phyloP scores from a whole-genome alignment of 2,113 vertebrate genomes.

The Isichthys henryi region DNA sequence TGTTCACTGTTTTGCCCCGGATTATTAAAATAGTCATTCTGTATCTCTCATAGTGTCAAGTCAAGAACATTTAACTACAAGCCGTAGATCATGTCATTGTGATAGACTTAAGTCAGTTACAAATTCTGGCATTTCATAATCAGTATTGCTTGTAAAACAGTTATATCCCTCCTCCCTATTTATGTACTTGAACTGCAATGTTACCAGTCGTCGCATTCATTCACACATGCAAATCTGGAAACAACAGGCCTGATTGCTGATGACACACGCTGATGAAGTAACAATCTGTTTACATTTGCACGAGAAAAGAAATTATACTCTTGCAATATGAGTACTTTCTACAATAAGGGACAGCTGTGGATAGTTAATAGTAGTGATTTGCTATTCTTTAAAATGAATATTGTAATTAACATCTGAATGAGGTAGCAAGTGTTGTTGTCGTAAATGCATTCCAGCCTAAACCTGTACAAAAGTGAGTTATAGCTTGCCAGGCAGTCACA shows the following conservation, averaged over 20 bases:
- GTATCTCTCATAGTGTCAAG: neutral
- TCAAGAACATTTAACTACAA: neutral
- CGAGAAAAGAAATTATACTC: neutral
- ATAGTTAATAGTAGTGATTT: neutral
- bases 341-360: neutral
- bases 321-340: neutral
- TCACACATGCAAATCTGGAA: slow-evolving; percentile 4
- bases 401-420: slow-evolving; percentile 7
- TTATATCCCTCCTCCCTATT: neutral
- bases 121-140: neutral
- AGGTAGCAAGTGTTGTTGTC: neutral
- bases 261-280: neutral
- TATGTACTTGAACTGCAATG: neutral
- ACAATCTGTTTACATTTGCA: neutral
- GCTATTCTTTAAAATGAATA: slow-evolving; percentile 2
- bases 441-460: neutral
- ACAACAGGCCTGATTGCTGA: neutral
- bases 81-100: neutral
- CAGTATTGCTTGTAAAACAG: neutral
- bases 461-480: neutral
- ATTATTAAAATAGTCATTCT: neutral
- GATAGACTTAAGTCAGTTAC: neutral
- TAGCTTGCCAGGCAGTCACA: neutral
- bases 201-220: neutral
- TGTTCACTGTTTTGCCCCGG: neutral